Percentiles rank a stretch among this genome's conserved stretches.
phyloP scores from a whole-genome alignment of 2,797 vertebrate species.

The Sebastiscus albofasciatus region DNA sequence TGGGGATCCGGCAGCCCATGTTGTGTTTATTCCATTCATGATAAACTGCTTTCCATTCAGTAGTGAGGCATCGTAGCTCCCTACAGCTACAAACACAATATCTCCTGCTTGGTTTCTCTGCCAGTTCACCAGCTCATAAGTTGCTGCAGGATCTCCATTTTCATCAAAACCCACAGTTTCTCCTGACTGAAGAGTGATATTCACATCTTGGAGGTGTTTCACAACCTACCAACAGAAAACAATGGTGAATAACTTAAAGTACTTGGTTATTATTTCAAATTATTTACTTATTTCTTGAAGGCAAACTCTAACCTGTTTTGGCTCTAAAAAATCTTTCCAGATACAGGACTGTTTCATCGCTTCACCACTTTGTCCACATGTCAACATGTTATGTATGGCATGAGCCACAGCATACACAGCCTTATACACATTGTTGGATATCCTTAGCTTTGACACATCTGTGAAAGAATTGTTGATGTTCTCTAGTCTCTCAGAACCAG shows the following conservation, averaged over 20 bases:
- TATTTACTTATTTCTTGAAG: background rate
- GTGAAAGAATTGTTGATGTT: slow-evolving; percentile 74
- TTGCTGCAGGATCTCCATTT: slow-evolving; percentile 79
- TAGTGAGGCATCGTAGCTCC: slow-evolving; percentile 78
- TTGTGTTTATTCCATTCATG: slow-evolving; percentile 71
- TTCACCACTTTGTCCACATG: slow-evolving; percentile 50
- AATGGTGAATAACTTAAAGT: background rate
- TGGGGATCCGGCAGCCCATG: slow-evolving; percentile 67
- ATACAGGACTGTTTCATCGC: slow-evolving; percentile 46
- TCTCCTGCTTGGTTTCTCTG: slow-evolving; percentile 71
- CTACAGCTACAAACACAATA: slow-evolving; percentile 73
- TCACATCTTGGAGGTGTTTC: slow-evolving; percentile 69
- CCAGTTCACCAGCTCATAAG: slow-evolving; percentile 85
- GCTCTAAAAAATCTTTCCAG: slow-evolving; percentile 46
- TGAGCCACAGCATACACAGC: slow-evolving; percentile 81
- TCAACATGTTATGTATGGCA: slow-evolving; percentile 70
- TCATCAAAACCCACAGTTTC: slow-evolving; percentile 78
- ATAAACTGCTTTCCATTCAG: slow-evolving; percentile 72
- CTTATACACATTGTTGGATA: slow-evolving; percentile 84
- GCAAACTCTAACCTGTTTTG: slow-evolving; percentile 62
- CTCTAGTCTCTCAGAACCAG: slow-evolving; percentile 79
- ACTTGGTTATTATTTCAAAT: background rate
- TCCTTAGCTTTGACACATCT: slow-evolving; percentile 81
- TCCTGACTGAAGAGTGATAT: slow-evolving; percentile 76
- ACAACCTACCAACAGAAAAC: slow-evolving; percentile 57